Base-by-base conservation (phyloP, 92 coral and sea anemone genomes). In the Paragorgia papillata region DNA sequence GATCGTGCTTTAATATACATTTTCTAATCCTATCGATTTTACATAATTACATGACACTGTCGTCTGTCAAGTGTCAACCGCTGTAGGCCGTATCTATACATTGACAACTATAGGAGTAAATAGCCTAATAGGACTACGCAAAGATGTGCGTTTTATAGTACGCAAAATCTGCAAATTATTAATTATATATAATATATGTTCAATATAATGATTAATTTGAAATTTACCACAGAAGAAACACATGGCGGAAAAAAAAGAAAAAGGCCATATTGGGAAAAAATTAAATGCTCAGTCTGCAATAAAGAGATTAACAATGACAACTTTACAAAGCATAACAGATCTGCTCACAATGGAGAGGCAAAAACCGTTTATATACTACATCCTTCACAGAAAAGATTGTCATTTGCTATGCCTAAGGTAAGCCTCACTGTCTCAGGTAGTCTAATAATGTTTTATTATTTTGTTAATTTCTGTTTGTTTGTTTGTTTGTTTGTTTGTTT, bases 281-380 rank as follows among this genome's bases (percentile, higher is more conserved):
- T 70, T 31, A 29, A 70, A 70, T 29, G 77, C 63, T 51, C 77
- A 21, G 17, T 30, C 48, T 70, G 62, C 37, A 29, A 50, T 7
- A 70, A 70, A 31, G 77, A 70, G 57, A 32, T 70, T 70, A 34
- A 51, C 48, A 70, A 20, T 20, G 77, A 70, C 49, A 70, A 70
- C 62, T 70, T 70, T 32, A 48, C 63, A 13, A 70, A 70, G 14
- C 63, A 70, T 29, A 70, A 70, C 37, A 54, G 53, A 29, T 15
- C 62, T 30, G 63, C 77, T 33, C 77, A 70, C 50, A 31, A 54
- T 2, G 44, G 62, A 32, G 18, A 31, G 48, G 48, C 77, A 7
- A 70, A 37, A 35, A 30, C 53, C 59, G 30, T 50, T 33, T 29
- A 51, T 24, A 30, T 70, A 54, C 28, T 51, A 21, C 60, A 70